These are phyloP conservation scores for Diploptera punctata DNA, from an alignment of 2,888 invertebrate genomes.

Conservation along the genomic window DNA sequence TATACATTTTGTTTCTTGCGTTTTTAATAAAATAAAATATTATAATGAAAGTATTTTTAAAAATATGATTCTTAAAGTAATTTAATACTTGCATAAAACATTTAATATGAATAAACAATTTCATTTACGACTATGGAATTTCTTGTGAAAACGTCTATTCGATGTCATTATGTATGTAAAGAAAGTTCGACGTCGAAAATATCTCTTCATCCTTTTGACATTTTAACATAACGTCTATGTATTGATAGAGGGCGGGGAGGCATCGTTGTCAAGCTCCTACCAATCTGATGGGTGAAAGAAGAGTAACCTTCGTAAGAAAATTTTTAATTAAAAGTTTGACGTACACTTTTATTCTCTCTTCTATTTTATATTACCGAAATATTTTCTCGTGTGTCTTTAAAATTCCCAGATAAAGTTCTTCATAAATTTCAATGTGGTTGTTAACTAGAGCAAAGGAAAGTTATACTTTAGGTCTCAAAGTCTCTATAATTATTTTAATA, in stretches of 20 bases:
- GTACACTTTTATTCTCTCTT: neutral
- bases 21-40: no score
- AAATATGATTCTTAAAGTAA: no score
- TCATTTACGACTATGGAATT: no score
- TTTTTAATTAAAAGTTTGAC: constrained; percentile 7
- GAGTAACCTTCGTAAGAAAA: neutral
- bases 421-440: neutral
- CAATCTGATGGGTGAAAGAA: neutral
- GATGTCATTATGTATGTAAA: constrained; percentile 10
- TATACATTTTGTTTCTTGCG: no score
- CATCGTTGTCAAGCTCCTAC: neutral
- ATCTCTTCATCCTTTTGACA: neutral
- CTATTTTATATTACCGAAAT: constrained; percentile 11
- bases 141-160: no score
- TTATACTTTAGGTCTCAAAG: no score
- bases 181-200: neutral
- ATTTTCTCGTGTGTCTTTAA: neutral
- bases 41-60: no score
- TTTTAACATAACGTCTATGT: neutral
- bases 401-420: neutral
- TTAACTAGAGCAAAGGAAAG: neutral
- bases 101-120: no score
- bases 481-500: no score
- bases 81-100: no score
- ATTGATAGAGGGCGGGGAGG: neutral